Base-by-base conservation (phyloP, 2,113 vertebrate genomes). In the Sceloporus undulatus region DNA sequence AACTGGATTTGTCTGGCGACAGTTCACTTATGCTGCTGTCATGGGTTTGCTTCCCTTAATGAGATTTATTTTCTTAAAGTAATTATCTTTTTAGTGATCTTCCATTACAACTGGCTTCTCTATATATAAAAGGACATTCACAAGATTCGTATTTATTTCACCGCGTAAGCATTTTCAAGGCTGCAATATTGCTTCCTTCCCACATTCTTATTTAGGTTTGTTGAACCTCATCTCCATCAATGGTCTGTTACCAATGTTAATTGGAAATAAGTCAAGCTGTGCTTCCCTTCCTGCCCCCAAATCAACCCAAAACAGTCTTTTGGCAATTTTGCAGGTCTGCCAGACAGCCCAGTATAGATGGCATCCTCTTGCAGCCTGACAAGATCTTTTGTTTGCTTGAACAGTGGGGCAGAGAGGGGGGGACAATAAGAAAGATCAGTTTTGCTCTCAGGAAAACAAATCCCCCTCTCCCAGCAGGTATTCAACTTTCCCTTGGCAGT, bases 1-100 rank as follows among this genome's bases (percentile, higher is more conserved):
- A 91, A 95, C 54, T 76, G 25, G 19, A 92, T 94, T 95, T 93
- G 87, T 83, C 89, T 81, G 52, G 79, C 3, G 18, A 71, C 65
- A 78, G 52, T 79, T 73, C 34, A 9, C 29, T 65, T 78, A 40
- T 75, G 56, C 82, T 73, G 2, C 21, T 88, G 79, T 83, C 25
- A 19, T 68, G 66, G 29, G n/a, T 82, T 84, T 79, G 54, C 29
- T 70, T 23, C 76, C 79, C 87, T 90, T 27, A 59, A 52, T 62
- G 19, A 83, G 89, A 91, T 91, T 87, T 87, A 77, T 93, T 94
- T 91, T 78, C n/a, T 62, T 78, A 82, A 79, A 92, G 62, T 77
- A 91, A 92, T 91, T 89, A 87, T 75, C 76, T 88, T 89, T 87
- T 87, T 62, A 86, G 92, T 88, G 40, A 87, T 68, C 68, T 76